These are phyloP conservation scores for Callipepla californica DNA, from an alignment of 2,113 vertebrate genomes.

Conservation along the genomic window DNA sequence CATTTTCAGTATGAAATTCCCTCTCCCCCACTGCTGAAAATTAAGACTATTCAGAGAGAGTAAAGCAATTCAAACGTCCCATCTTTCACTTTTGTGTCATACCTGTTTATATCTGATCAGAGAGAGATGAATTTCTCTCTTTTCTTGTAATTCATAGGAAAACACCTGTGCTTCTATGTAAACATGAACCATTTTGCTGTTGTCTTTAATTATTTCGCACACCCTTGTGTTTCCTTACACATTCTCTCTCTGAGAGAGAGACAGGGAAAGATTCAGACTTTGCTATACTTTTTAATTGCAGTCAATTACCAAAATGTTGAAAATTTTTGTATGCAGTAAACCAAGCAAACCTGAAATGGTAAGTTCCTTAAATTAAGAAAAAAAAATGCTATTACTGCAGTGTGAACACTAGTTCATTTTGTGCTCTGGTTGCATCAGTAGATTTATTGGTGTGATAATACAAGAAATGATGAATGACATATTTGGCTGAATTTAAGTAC, in stretches of 20 bases:
- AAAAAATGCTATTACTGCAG: neutral
- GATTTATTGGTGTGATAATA: constrained; percentile 22
- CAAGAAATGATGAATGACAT: constrained; percentile 9
- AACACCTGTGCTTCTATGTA: neutral
- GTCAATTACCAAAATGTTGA: neutral
- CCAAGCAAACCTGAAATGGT: neutral
- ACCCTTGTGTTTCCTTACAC: neutral
- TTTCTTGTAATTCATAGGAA: neutral
- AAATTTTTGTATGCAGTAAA: neutral
- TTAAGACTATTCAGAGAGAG: neutral
- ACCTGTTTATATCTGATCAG: neutral
- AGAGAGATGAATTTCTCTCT: neutral
- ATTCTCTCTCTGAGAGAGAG: neutral
- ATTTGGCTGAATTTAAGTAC: constrained; percentile 12
- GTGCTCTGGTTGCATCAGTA: neutral
- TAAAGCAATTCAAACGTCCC: neutral
- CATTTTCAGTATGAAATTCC: neutral
- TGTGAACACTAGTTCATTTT: neutral
- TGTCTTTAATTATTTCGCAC: neutral
- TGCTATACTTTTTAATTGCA: neutral
- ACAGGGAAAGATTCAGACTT: neutral
- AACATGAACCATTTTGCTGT: neutral
- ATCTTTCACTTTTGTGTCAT: neutral
- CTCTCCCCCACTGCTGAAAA: neutral
- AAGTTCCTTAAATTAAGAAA: neutral